These are phyloP conservation scores for Pitta sordida DNA, from an alignment of 2,113 vertebrate species.

Conservation along the genomic window DNA sequence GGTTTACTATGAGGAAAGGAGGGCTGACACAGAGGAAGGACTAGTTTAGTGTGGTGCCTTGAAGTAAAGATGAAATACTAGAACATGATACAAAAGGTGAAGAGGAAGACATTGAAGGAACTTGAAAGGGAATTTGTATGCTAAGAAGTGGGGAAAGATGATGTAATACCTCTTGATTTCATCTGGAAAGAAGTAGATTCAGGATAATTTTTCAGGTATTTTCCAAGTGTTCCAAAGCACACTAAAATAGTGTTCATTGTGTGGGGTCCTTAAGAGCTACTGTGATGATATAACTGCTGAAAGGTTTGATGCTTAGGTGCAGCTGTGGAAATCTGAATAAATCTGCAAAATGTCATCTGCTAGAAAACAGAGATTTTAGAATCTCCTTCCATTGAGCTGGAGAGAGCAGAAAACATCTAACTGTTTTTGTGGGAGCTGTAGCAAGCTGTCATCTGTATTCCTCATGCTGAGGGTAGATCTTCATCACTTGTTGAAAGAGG, in stretches of 20 bases:
- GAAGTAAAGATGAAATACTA: constrained; percentile 30
- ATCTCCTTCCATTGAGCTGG: background rate
- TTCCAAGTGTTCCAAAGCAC: background rate
- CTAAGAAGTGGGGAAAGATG: background rate
- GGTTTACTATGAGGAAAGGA: background rate
- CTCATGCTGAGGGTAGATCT: background rate
- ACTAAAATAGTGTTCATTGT: background rate
- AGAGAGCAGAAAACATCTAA: background rate
- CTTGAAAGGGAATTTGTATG: background rate
- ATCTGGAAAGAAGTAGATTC: background rate
- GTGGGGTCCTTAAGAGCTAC: background rate
- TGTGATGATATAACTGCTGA: background rate
- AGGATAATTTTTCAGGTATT: background rate
- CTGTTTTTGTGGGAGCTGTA: background rate
- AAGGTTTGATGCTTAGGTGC: background rate
- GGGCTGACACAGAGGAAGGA: background rate
- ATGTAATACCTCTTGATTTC: background rate
- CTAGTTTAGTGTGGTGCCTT: background rate
- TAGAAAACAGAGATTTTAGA: background rate
- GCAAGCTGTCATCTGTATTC: background rate
- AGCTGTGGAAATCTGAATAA: background rate
- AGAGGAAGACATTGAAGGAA: constrained; percentile 12
- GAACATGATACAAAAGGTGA: background rate
- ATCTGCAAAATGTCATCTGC: background rate
- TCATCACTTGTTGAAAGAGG: background rate